Evolutionary conservation across 2,797 vertebrate species (phyloP), one percentile per base, ranked within the genome.

Genomic region (Numenius phaeopus): DNA sequence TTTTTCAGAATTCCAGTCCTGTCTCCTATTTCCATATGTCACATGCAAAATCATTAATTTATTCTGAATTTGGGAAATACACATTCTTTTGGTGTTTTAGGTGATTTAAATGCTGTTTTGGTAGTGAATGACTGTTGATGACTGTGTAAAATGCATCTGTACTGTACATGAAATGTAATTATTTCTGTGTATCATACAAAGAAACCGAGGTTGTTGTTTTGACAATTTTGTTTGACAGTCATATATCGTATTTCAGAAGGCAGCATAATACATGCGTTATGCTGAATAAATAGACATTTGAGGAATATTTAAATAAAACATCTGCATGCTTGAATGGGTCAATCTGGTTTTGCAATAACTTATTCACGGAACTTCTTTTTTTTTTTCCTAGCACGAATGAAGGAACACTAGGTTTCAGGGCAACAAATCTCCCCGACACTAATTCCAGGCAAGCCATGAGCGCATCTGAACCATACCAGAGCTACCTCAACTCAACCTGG

Each of bases 141-240:
- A 98, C 98, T 98, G 98, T 98, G 98, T 98, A 98, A 98, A 98
- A 98, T 99, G 98, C 98, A 98, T 98, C 97, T 98, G 99, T 99
- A 98, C 97, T 98, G 98, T 99, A 98, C 98, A 98, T 98, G 98
- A 98, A 98, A 97, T 98, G 98, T 98, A 98, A 98, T 99, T 99
- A 97, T 98, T 98, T 98, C 98, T 97, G 97, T 99, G 99, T 99
- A 97, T 98, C 98, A 98, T 98, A 98, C 98, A 98, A 98, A 98
- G 98, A 98, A 98, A 98, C 90, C 89, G 81, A 98, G 97, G 97
- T 98, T 98, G 98, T 98, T 98, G 96, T 98, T 98, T 98, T 95
- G 97, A 95, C 95, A 92, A 93, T 99, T 98, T 98, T 96, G 96
- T 98, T 98, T 97, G 97, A 97, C 97, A 96, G 98, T 97, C 97